These are phyloP conservation scores for Bubalus kerabau DNA, from an alignment of 2,113 vertebrate genomes.

Conservation along the genomic window DNA sequence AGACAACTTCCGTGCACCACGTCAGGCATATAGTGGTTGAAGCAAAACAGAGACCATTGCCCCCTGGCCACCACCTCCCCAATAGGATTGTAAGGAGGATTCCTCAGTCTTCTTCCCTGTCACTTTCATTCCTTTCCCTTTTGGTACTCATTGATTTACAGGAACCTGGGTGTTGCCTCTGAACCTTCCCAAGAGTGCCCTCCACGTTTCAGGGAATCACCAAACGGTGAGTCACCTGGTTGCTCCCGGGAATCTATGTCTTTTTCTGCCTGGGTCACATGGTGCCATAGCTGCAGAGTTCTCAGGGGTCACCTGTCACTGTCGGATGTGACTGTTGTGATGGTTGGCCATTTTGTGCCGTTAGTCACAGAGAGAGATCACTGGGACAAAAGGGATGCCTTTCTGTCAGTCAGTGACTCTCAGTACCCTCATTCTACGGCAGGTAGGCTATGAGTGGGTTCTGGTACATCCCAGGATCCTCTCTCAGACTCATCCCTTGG, in stretches of 20 bases:
- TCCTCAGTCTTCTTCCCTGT: background rate
- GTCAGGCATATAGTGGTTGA: no score
- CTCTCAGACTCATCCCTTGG: background rate
- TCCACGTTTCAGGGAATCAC: background rate
- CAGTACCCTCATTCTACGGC: background rate
- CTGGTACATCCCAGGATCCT: background rate
- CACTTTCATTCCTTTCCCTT: background rate
- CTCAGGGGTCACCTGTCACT: background rate
- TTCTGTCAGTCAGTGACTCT: background rate
- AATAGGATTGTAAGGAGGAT: no score
- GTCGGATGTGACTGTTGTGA: fast-evolving
- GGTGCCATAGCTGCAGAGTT: background rate
- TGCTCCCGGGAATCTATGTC: background rate
- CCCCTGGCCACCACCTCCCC: background rate
- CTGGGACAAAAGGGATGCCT: background rate
- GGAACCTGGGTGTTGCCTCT: background rate
- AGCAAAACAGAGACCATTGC: background rate
- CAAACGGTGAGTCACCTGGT: background rate
- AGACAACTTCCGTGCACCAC: background rate
- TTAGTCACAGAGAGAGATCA: background rate
- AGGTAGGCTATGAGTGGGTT: background rate
- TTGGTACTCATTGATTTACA: background rate
- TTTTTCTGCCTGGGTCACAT: background rate
- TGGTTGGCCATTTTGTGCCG: background rate
- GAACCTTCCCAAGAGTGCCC: background rate